Evolutionary conservation across 2,888 invertebrate species (phyloP), one percentile per base, ranked within the genome.

Genomic region (Calameuta pallipes): DNA sequence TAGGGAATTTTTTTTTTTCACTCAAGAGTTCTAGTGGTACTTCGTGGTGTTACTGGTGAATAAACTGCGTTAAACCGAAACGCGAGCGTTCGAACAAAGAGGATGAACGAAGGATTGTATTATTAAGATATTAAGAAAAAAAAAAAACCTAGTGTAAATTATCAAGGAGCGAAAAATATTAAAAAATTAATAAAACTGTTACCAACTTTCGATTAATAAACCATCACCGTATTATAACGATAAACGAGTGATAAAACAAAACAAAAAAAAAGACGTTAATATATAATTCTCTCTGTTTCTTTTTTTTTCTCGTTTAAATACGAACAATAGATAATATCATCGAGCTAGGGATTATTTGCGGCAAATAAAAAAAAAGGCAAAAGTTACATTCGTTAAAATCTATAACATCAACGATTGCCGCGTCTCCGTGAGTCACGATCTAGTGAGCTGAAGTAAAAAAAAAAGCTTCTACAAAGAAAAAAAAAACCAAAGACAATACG

Each of bases 1-100:
- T 87, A 88, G 89, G 90, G 89, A 89, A n/a, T 89, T 83, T 82
- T 23, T 56, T 15, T 6, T 56, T 56, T 23, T 56, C 86, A 82
- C 84, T 85, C 84, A 82, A 87, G 87, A 90, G 56, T 90, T 90
- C 89, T 89, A 90, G 88, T 88, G 85, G 83, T 87, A 90, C 87
- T 86, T 86, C 79, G 86, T 85, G 83, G 84, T 87, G 87, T 84
- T 85, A 85, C 77, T 78, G 79, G 56, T 81, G 80, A 56, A 73
- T 69, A 23, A 75, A 31, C 23, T 74, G 74, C 31, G 70, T 79
- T 76, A 79, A 35, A 69, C 36, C 37, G 35, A 80, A 36, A 56
- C 41, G 35, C 69, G 78, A 81, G 76, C 74, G 75, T 77, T 78
- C 36, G 73, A 74, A 77, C 13, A 74, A 74, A 77, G 79, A 80